Base-by-base conservation (phyloP, 1,140 invertebrate genomes). In the Lethrus apterus region DNA sequence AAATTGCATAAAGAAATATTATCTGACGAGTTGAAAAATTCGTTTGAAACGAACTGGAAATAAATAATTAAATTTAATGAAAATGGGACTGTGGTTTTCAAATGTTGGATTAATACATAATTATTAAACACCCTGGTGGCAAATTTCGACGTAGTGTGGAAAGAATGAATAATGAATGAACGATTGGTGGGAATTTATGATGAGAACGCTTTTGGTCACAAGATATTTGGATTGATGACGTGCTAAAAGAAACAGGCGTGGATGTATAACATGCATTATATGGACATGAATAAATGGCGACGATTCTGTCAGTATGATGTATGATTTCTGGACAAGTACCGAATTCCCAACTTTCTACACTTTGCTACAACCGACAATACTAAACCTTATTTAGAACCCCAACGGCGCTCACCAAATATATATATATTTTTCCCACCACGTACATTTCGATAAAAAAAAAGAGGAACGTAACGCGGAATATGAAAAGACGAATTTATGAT, bases 141-240 rank as follows among this genome's bases (percentile, higher is more conserved):
- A 31, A 13, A 31, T 10, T 13, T 10, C 30, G n/a, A 14, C 3
- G 24, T 4, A 4, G 4, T 4, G 4, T 4, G 5, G 24, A 26
- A 34, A 34, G n/a, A 34, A 34, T 34, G 32, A 34, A 34, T 34
- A 34, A 34, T 34, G 32, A 34, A 34, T 11, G 11, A 14, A 17
- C 9, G n/a, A 4, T 10, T n/a, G n/a, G n/a, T 31, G n/a, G 14
- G 14, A 31, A 31, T 31, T 31, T 14, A 31, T 31, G 30, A 5
- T 31, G 30, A 14, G 14, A 31, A 31, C 14, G 30, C n/a, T 31
- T 3, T 31, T 14, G 30, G 30, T 31, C 10, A 17, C 7, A 34
- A 34, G 32, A 34, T 34, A 34, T 34, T 11, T 17, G 32, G 14
- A 34, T 17, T 34, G 32, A 34, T 4, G 32, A 34, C 32, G 32